Evolutionary conservation across 2,113 vertebrate genomes (phyloP).

Genomic region (Pelvicachromis taeniatus): DNA sequence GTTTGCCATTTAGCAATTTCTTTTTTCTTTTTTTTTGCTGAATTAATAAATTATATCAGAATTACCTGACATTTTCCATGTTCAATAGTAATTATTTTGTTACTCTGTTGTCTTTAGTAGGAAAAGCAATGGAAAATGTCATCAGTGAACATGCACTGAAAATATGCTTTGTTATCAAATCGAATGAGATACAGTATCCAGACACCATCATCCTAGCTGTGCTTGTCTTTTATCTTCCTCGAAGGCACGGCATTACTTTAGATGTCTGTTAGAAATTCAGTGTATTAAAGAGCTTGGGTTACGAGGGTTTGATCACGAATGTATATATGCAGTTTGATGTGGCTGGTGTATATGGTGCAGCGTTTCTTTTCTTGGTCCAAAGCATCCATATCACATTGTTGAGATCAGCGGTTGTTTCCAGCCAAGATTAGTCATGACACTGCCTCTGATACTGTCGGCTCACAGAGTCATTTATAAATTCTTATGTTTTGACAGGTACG

Average conservation of each 20-base stretch:
- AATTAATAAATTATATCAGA: neutral
- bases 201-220: neutral
- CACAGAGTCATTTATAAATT: neutral
- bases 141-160: neutral
- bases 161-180: neutral
- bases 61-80: neutral
- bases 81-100: neutral
- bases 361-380: neutral
- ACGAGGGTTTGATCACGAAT: conserved; percentile 6
- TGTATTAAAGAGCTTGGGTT: neutral
- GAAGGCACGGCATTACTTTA: neutral
- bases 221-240: neutral
- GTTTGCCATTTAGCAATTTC: neutral
- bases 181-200: neutral
- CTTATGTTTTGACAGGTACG: neutral
- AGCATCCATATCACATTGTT: neutral
- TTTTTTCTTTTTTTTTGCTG: neutral
- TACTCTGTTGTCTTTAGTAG: neutral
- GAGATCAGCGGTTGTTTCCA: neutral
- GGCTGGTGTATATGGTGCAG: neutral
- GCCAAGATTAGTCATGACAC: neutral
- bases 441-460: neutral
- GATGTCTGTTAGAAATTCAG: neutral
- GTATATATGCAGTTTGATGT: conserved; percentile 41
- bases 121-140: neutral